Percentiles rank a stretch among this genome's conserved stretches.
Conservation (phyloP, 1,140 invertebrate genomes). For the Camponotus vicinus region DNA sequence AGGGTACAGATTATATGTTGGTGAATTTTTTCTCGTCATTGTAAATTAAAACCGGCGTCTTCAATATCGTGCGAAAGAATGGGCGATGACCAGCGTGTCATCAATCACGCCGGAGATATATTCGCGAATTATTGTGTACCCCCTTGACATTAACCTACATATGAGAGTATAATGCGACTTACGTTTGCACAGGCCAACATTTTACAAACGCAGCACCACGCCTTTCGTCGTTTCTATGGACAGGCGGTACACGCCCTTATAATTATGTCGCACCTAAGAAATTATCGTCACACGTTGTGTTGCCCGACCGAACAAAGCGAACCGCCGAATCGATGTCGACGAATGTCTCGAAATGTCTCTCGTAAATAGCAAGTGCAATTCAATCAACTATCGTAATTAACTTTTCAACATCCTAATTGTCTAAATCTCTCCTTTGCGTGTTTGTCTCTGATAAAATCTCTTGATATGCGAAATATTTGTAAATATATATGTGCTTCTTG, state of each 20-base stretch:
- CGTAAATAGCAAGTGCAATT: neutral
- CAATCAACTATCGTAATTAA: neutral
- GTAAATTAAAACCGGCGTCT: constrained; percentile 60
- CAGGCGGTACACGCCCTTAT: constrained; percentile 54
- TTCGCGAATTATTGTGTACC: constrained; percentile 76
- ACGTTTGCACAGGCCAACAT: constrained; percentile 41
- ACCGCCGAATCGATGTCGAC: constrained; percentile 28
- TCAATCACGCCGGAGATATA: constrained; percentile 77
- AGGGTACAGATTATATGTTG: constrained; percentile 40
- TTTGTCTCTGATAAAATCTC: no score
- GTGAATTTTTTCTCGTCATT: constrained; percentile 23
- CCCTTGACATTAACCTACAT: constrained; percentile 83
- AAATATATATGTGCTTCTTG: neutral
- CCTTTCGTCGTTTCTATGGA: constrained; percentile 60
- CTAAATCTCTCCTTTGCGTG: no score
- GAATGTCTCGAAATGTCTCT: neutral
- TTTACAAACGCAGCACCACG: constrained; percentile 68
- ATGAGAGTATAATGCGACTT: constrained; percentile 64
- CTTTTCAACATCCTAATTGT: neutral
- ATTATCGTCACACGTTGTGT: constrained; percentile 41
- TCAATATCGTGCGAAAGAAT: constrained; percentile 64
- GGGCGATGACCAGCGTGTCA: constrained; percentile 76
- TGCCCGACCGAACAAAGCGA: constrained; percentile 19
- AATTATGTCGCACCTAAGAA: constrained; percentile 70
- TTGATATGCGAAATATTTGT: neutral